phyloP scores from a whole-genome alignment of 1,140 invertebrate genomes.

The Ptiloglossa arizonensis region DNA sequence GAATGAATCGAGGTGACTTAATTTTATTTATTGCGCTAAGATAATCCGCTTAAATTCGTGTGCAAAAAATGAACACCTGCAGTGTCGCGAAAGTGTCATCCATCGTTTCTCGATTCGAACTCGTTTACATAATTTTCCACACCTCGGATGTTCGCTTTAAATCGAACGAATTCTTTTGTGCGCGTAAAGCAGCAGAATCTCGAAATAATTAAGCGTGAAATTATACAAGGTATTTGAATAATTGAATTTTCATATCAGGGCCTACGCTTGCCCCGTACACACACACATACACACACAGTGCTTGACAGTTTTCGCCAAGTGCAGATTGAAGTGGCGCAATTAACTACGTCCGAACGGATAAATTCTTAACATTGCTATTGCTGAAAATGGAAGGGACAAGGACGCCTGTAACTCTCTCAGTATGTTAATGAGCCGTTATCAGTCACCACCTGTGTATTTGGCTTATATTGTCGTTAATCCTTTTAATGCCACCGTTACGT shows the following conservation, averaged over 20 bases:
- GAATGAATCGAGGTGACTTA: conserved; percentile 4
- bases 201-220: too few relatives aligned
- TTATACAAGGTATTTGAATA: too few relatives aligned
- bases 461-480: not conserved
- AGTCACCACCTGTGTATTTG: not conserved
- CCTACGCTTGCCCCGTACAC: too few relatives aligned
- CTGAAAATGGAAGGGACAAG: not conserved
- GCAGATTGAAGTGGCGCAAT: not conserved
- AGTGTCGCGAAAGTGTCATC: not conserved
- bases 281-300: too few relatives aligned
- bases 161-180: too few relatives aligned
- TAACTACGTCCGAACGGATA: not conserved
- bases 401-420: not conserved
- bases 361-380: too few relatives aligned
- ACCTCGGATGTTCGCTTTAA: too few relatives aligned
- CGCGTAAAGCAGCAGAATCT: too few relatives aligned
- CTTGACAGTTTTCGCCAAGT: too few relatives aligned
- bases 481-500: conserved; percentile 50
- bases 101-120: too few relatives aligned
- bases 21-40: not conserved
- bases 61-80: not conserved
- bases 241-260: too few relatives aligned
- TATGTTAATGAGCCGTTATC: not conserved
- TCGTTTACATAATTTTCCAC: not conserved
- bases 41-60: not conserved